Evolutionary conservation across 2,888 invertebrate species (phyloP).

Genomic region (Apoda limacodes): DNA sequence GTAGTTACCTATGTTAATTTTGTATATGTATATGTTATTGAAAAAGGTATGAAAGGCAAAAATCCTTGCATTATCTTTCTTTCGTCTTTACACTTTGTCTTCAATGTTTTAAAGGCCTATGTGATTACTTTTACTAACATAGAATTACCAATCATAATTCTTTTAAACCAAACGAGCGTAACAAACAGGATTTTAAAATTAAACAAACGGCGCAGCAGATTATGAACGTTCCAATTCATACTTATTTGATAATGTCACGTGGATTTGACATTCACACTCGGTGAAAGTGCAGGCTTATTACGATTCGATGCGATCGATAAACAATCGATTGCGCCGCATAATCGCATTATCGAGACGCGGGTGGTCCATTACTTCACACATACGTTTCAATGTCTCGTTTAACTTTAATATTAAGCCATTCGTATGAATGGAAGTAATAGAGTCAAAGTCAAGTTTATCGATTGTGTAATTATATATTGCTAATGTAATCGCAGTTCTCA

Average conservation of each 20-base stretch:
- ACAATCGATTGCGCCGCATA: constrained; percentile 45
- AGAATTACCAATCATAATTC: too few relatives aligned
- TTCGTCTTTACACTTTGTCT: too few relatives aligned
- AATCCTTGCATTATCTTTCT: too few relatives aligned
- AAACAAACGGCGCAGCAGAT: constrained; percentile 36
- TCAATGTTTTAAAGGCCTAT: too few relatives aligned
- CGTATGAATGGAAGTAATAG: too few relatives aligned
- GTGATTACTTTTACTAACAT: too few relatives aligned
- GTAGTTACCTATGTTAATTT: too few relatives aligned
- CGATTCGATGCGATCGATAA: constrained; percentile 39
- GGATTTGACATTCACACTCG: constrained; percentile 54
- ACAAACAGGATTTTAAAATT: constrained; percentile 43
- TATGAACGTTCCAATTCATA: constrained; percentile 39
- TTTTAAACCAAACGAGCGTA: too few relatives aligned
- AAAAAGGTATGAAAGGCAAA: too few relatives aligned
- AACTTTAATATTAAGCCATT: constrained; percentile 10
- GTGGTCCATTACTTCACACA: constrained; percentile 32
- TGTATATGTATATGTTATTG: too few relatives aligned
- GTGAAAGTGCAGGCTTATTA: constrained; percentile 58
- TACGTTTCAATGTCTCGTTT: constrained; percentile 16
- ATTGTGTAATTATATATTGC: constrained; percentile 5
- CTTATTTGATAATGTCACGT: constrained; percentile 46
- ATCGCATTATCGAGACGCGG: constrained; percentile 52
- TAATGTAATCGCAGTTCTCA: constrained; percentile 8
- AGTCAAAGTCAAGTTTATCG: too few relatives aligned